Conservation (phyloP, 2,797 vertebrate species). For the Spondyliosoma cantharus region DNA sequence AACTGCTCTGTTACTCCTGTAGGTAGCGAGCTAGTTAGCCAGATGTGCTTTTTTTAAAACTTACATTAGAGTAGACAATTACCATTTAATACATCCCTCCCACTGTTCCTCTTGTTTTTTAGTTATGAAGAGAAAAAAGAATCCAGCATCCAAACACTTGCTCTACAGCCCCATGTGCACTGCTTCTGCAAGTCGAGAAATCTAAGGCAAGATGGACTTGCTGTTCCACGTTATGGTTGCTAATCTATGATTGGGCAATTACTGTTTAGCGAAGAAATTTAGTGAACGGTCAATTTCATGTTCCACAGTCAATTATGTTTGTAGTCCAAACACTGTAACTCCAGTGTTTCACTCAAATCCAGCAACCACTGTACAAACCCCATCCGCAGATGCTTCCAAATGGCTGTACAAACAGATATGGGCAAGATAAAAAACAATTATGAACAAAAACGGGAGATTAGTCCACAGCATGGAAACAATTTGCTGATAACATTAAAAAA, state of each 20-base stretch:
- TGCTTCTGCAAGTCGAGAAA: slow-evolving; percentile 5
- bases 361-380: slow-evolving; percentile 66
- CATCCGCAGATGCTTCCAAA: slow-evolving; percentile 58
- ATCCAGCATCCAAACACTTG: background rate
- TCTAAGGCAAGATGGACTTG: background rate
- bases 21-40: background rate
- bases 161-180: background rate
- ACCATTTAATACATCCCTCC: background rate
- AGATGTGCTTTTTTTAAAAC: background rate
- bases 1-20: background rate
- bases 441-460: slow-evolving; percentile 66
- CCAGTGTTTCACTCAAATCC: slow-evolving; percentile 44
- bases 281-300: slow-evolving; percentile 22
- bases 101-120: background rate
- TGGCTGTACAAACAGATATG: slow-evolving; percentile 75
- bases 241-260: slow-evolving; percentile 19
- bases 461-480: slow-evolving; percentile 59
- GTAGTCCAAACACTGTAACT: slow-evolving; percentile 54
- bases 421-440: slow-evolving; percentile 62
- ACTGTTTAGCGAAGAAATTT: slow-evolving; percentile 33
- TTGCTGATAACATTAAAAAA: slow-evolving; percentile 62
- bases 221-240: background rate
- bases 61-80: background rate
- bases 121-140: background rate
- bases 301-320: slow-evolving; percentile 41